These are phyloP conservation scores for Typhlichthys subterraneus DNA, from an alignment of 2,797 vertebrate species.

Conservation along the genomic window DNA sequence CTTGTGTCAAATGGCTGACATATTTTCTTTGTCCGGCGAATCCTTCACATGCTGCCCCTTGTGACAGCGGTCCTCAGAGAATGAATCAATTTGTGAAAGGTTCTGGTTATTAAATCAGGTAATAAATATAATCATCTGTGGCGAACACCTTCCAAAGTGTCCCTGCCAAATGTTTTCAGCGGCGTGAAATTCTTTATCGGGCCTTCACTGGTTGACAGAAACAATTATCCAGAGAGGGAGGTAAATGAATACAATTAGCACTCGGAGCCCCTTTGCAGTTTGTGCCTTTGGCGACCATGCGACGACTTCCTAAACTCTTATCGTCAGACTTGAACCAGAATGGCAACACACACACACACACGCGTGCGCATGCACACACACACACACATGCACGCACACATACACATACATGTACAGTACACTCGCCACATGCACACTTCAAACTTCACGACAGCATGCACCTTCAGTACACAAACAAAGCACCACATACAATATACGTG, in stretches of 20 bases:
- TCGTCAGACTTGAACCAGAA: conserved; percentile 56
- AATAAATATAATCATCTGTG: conserved; percentile 81
- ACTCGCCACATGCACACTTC: not conserved
- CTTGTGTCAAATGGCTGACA: conserved; percentile 27
- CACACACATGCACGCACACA: not conserved
- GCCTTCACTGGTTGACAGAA: conserved; percentile 78
- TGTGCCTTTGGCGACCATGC: conserved; percentile 66
- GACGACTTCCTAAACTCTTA: conserved; percentile 74
- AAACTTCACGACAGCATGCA: too few species aligned
- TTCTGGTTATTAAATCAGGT: conserved; percentile 77
- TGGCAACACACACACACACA: conserved; percentile 29
- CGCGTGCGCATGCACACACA: conserved; percentile 1
- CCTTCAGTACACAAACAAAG: not conserved
- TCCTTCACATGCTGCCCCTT: conserved; percentile 49
- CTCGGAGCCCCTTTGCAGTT: conserved; percentile 67
- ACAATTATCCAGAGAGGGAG: conserved; percentile 80
- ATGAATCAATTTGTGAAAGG: conserved; percentile 77
- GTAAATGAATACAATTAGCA: conserved; percentile 83
- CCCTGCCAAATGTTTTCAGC: conserved; percentile 76
- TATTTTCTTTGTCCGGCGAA: conserved; percentile 36
- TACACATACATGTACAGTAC: not conserved
- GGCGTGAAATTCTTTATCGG: conserved; percentile 81
- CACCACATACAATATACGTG: not conserved
- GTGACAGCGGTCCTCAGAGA: conserved; percentile 61
- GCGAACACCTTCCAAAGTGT: conserved; percentile 79